Conservation (phyloP, 1,140 invertebrate genomes). For the Campodea augens region DNA sequence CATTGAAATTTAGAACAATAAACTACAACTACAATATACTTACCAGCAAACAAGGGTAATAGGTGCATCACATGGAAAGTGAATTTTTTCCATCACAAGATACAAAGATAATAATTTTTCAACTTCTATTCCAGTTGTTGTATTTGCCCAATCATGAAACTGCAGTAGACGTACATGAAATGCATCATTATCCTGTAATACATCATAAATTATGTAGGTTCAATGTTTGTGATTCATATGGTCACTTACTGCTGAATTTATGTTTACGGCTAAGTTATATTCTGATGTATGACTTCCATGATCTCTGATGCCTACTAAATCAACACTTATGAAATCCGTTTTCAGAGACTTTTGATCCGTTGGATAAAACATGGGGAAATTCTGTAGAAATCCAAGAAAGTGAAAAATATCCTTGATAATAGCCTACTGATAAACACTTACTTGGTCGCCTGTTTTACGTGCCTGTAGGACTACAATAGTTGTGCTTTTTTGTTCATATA, state of each 20-base stretch:
- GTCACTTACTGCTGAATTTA: not conserved
- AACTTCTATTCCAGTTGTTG: not conserved
- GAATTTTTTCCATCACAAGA: not conserved
- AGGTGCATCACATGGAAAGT: not conserved
- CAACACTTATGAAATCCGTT: not conserved
- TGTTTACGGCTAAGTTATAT: not conserved
- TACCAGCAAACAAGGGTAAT: slow-evolving; percentile 8
- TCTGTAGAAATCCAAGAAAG: not conserved
- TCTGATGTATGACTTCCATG: not conserved
- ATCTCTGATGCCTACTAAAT: not conserved
- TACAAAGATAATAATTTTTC: not conserved
- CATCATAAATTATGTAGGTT: not conserved
- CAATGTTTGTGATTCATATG: no score
- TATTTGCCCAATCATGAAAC: not conserved
- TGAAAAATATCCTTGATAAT: not conserved
- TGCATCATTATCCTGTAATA: not conserved
- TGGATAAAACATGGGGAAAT: not conserved
- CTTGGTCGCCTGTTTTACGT: slow-evolving; percentile 12
- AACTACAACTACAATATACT: slow-evolving; percentile 1
- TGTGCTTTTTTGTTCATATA: slow-evolving; percentile 34
- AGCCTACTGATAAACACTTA: not conserved
- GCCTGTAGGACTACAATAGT: slow-evolving; percentile 33
- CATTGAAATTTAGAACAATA: slow-evolving; percentile 4
- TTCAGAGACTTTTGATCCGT: not conserved
- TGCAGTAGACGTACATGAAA: not conserved